Conservation (phyloP, 2,113 vertebrate species). For the Noturus placidus region DNA sequence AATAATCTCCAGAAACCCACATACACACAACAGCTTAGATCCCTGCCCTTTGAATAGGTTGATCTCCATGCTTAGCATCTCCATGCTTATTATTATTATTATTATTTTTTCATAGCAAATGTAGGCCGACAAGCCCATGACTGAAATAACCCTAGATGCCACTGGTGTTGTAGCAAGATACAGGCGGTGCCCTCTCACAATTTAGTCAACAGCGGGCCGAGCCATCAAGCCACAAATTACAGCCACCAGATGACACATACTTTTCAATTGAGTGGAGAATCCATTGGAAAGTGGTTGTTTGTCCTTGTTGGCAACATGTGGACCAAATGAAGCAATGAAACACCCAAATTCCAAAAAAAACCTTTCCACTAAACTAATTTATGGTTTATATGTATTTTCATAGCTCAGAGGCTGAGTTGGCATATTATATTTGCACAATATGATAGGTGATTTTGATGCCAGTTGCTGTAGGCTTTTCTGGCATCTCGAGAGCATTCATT, state of each 20-base stretch:
- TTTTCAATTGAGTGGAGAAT: conserved; percentile 41
- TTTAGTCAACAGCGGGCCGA: conserved; percentile 32
- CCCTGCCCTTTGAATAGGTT: background rate
- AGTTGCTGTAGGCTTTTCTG: conserved; percentile 37
- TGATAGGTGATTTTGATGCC: conserved; percentile 23
- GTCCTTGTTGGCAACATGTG: conserved; percentile 14
- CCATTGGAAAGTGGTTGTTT: conserved; percentile 29
- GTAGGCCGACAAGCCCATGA: conserved; percentile 45
- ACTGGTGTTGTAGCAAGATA: conserved; percentile 46
- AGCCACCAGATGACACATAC: conserved; percentile 42
- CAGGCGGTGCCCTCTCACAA: conserved; percentile 36
- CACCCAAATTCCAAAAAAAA: background rate
- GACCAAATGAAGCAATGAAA: conserved; percentile 19
- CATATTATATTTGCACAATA: conserved; percentile 12
- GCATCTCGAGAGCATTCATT: conserved; percentile 39
- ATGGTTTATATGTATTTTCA: background rate
- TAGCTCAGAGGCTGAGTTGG: background rate
- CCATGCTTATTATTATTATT: background rate
- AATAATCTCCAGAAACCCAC: background rate
- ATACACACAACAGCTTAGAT: too few species aligned
- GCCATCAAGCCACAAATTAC: conserved; percentile 53
- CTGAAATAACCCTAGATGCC: conserved; percentile 49
- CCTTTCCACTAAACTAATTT: background rate
- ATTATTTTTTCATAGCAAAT: conserved; percentile 40
- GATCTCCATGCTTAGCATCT: conserved; percentile 16